phyloP scores from a whole-genome alignment of 2,888 invertebrate genomes.

The Andrena bucephala region DNA sequence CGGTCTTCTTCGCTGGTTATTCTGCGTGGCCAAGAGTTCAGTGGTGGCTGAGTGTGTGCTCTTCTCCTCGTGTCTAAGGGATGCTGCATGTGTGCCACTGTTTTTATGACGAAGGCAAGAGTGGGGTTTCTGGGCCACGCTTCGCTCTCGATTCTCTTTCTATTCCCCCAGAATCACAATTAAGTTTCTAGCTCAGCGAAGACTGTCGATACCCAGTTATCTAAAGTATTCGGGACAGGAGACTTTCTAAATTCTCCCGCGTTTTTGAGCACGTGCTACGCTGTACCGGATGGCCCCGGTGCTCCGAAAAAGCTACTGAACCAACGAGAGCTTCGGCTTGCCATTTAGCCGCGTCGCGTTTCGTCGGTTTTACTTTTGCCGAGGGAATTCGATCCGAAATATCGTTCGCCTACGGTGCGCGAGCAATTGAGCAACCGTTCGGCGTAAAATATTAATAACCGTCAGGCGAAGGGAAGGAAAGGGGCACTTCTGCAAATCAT shows the following conservation, averaged over 20 bases:
- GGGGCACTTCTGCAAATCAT: constrained; percentile 6
- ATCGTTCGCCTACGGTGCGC: constrained; percentile 24
- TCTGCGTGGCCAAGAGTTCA: neutral
- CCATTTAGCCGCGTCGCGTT: constrained; percentile 13
- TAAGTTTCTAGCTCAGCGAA: neutral
- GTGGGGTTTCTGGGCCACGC: neutral
- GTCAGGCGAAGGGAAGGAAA: neutral
- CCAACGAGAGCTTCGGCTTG: constrained; percentile 36
- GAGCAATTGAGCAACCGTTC: constrained; percentile 30
- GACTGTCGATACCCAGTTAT: neutral
- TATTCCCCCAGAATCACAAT: neutral
- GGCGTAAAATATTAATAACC: constrained; percentile 39
- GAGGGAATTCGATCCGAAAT: constrained; percentile 45
- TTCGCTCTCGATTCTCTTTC: neutral
- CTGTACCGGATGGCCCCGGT: neutral
- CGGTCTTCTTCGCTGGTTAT: neutral
- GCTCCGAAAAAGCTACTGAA: constrained; percentile 5
- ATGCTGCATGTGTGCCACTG: too few relatives aligned
- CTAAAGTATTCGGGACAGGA: constrained; percentile 5
- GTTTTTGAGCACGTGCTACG: constrained; percentile 2
- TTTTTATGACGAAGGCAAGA: neutral
- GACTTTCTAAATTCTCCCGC: constrained; percentile 49
- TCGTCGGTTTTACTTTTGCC: constrained; percentile 45
- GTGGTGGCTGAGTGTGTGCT: neutral
- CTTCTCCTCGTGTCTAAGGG: too few relatives aligned